Evolutionary conservation across 1,140 invertebrate genomes (phyloP).

Genomic region (Ctenoplectra terminalis): DNA sequence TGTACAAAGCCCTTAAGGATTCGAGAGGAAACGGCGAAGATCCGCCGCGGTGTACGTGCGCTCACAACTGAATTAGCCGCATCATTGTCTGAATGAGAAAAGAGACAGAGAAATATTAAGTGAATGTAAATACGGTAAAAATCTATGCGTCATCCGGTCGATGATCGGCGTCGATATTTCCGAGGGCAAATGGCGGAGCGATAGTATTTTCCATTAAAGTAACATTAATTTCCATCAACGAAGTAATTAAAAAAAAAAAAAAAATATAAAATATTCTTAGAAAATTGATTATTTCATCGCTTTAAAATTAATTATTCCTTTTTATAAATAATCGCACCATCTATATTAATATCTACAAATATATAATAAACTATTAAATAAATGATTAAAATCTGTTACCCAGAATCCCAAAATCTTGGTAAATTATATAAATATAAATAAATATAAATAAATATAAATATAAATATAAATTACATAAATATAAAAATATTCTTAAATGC

Average conservation of each 20-base stretch:
- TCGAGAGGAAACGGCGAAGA: constrained; percentile 54
- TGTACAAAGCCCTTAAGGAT: constrained; percentile 39
- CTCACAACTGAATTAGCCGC: constrained; percentile 63
- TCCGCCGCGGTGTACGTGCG: constrained; percentile 53
- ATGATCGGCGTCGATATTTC: constrained; percentile 30
- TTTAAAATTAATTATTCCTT: too few relatives aligned
- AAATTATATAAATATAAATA: too few relatives aligned
- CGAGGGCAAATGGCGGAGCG: not conserved
- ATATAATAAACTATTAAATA: too few relatives aligned
- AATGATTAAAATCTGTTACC: too few relatives aligned
- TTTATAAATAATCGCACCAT: too few relatives aligned
- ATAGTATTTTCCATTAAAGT: not conserved
- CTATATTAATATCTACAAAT: too few relatives aligned
- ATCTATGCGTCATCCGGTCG: constrained; percentile 63
- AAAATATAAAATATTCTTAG: too few relatives aligned
- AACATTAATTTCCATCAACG: not conserved
- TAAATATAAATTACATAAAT: too few relatives aligned
- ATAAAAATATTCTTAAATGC: too few relatives aligned
- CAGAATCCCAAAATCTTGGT: too few relatives aligned
- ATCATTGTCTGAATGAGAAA: constrained; percentile 60
- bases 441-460: too few relatives aligned
- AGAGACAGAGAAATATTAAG: constrained; percentile 46
- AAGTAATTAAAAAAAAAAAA: not conserved
- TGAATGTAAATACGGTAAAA: constrained; percentile 65
- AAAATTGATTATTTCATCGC: too few relatives aligned